These are phyloP conservation scores for Aptenodytes forsteri DNA, from an alignment of 2,113 vertebrate species.

Conservation along the genomic window DNA sequence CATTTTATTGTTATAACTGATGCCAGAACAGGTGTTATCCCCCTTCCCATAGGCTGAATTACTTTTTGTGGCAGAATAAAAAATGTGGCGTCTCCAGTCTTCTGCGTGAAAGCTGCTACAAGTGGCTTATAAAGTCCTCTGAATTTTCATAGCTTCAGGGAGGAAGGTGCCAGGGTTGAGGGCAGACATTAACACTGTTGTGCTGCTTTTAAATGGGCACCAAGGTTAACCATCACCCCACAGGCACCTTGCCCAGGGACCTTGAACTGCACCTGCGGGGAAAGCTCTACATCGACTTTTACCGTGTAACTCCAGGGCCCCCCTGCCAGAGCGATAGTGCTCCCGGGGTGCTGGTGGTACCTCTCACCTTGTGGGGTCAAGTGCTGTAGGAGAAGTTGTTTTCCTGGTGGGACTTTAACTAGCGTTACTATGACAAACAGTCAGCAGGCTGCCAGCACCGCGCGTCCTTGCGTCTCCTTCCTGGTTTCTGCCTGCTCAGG, in stretches of 20 bases:
- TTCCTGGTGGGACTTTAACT: conserved; percentile 41
- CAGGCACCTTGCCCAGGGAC: not conserved
- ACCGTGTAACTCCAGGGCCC: not conserved
- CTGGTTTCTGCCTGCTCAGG: not conserved
- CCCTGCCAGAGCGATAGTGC: not conserved
- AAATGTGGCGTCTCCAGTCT: not conserved
- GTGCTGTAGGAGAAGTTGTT: not conserved
- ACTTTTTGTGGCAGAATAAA: not conserved
- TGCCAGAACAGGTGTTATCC: not conserved
- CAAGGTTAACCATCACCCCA: conserved; percentile 11
- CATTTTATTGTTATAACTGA: not conserved
- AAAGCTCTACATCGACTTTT: not conserved
- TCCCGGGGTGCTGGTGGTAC: not conserved
- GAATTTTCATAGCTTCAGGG: not conserved
- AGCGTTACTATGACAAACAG: not conserved
- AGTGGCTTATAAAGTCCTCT: not conserved
- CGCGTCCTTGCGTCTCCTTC: not conserved
- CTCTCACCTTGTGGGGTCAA: not conserved
- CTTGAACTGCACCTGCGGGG: not conserved
- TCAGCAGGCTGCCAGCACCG: not conserved
- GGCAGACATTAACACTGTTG: not conserved
- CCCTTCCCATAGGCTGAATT: not conserved
- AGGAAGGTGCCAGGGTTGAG: not conserved
- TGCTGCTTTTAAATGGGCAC: not conserved
- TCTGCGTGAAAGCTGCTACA: not conserved